Evolutionary conservation across 2,113 vertebrate species (phyloP), one percentile per base, ranked within the genome.

Genomic region (Pholis gunnellus): DNA sequence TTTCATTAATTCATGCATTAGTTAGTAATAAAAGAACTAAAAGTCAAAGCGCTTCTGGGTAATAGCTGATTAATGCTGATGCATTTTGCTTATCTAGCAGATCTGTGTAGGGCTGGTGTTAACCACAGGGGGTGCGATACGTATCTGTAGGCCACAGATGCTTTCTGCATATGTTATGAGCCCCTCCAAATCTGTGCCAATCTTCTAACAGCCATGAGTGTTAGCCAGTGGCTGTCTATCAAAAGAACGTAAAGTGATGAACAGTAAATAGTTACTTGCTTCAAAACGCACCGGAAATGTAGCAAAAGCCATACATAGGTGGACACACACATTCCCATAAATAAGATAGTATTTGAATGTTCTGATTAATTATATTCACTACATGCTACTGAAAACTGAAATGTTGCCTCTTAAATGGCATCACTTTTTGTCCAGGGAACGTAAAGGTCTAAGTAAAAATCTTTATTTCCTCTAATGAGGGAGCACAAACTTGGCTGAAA

Each of bases 71-170:
- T 84, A 85, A 91, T 87, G 84, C 42, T 40, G 72, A 75, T 84
- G 78, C 31, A 81, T 87, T 89, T 87, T 91, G 83, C 88, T 83
- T 87, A 86, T 87, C 56, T 42, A 42, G 79, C 81, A 77, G 81
- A 81, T 88, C 52, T 9, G 63, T 79, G 64, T 72, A n/a, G 59
- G 69, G 72, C 74, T 79, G 65, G 9, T 70, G 76, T 87, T 75
- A 89, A 83, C 73, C 75, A 74, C 75, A 50, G 81, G 74, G 78
- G 84, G 50, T 65, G 57, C 17, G 57, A 40, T 74, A 63, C 14
- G 31, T 64, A 85, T 84, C 80, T 76, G 40, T 46, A 42, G 56
- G 73, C 81, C 69, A 73, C 61, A 17, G 73, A 84, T 46, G 66
- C 54, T 65, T 71, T 84, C 56, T 89, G 71, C 84, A 92, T 89